Base-by-base conservation (phyloP, 1,140 invertebrate species). In the Drosophila ironensis region DNA sequence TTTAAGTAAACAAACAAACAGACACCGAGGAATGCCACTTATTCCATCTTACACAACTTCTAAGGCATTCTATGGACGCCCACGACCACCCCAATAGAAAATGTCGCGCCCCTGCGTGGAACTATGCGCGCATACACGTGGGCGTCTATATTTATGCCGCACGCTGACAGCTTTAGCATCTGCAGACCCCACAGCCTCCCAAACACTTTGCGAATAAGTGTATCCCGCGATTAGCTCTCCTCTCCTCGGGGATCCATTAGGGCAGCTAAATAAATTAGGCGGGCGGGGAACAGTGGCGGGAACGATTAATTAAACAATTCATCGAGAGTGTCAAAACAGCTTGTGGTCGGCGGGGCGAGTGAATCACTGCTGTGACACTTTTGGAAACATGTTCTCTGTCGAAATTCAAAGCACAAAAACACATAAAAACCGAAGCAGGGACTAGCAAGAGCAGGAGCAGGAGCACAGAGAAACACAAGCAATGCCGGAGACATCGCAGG, bases 291-390 rank as follows among this genome's bases (percentile, higher is more conserved):
- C 19, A 27, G 74, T 80, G 28, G 14, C 16, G 7, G 3, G 27
- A 12, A 7, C 19, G 28, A 80, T 80, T 74, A 66, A 74, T 80
- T 80, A 66, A 74, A 66, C 54, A 80, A 80, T 80, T 80, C 75
- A 80, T 80, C 74, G 14, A 80, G 51, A 53, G 24, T 80, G 75
- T 80, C 75, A 80, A 51, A 73, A 72, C 16, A 63, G 38, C 27
- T 24, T 9, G 7, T 19, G 19, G 17, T 33, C 11, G n/a, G 6
- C n/a, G n/a, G n/a, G n/a, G n/a, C n/a, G n/a, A n/a, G 14, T 46
- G 20, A 59, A 19, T 33, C 27, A 48, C n/a, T n/a, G 19, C 16
- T 11, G 7, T 46, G 9, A 5, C 8, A 30, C n/a, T 35, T 35
- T 14, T 35, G 12, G 12, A 35, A 35, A 12, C n/a, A 16, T 3